phyloP scores from a whole-genome alignment of 2,888 invertebrate genomes.

The Amphiduros pacificus region DNA sequence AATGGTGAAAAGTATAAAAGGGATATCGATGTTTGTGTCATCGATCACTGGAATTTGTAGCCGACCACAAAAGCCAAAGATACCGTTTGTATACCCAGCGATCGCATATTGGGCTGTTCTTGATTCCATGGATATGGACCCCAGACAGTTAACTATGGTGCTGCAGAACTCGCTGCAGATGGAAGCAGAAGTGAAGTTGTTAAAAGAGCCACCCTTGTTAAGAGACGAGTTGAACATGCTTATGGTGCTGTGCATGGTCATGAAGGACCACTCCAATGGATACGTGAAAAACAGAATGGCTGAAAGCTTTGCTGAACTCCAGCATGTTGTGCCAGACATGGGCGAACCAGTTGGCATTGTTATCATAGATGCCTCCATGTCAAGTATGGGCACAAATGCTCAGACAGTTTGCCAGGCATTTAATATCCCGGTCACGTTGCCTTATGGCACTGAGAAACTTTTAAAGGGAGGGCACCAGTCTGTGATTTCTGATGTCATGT shows the following conservation, averaged over 20 bases:
- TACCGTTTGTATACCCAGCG: constrained; percentile 8
- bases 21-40: constrained; percentile 4
- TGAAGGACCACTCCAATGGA: constrained; percentile 8
- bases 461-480: too few species aligned
- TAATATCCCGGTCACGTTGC: too few species aligned
- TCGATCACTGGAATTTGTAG: constrained; percentile 10
- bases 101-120: constrained; percentile 9
- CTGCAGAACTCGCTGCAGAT: constrained; percentile 4
- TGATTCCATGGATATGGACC: not conserved
- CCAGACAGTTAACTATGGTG: constrained; percentile 2
- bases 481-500: too few species aligned
- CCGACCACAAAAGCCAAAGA: constrained; percentile 5
- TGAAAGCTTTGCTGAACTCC: constrained; percentile 6
- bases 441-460: too few species aligned
- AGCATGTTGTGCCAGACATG: too few species aligned
- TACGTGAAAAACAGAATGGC: constrained; percentile 9
- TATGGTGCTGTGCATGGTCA: constrained; percentile 8
- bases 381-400: too few species aligned
- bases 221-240: constrained; percentile 1
- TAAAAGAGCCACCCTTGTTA: not conserved
- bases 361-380: too few species aligned
- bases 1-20: constrained; percentile 1
- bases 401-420: too few species aligned
- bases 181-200: constrained; percentile 1
- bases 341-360: too few species aligned